These are phyloP conservation scores for Trissolcus japonicus DNA, from an alignment of 2,888 invertebrate genomes.

Conservation along the genomic window DNA sequence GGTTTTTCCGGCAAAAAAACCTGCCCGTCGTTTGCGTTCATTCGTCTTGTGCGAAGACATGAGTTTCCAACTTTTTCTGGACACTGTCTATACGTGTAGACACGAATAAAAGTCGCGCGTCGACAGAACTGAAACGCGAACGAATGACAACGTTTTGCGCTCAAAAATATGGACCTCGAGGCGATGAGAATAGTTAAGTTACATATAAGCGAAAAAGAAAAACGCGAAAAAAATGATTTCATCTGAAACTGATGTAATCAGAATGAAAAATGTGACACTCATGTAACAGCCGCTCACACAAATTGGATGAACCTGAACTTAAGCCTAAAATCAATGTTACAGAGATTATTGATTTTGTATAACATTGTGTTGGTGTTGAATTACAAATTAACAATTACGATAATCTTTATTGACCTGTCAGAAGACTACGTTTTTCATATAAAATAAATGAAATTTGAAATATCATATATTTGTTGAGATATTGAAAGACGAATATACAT, in stretches of 20 bases:
- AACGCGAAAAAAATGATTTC: slow-evolving; percentile 36
- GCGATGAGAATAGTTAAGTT: slow-evolving; percentile 39
- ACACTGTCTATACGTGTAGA: slow-evolving; percentile 34
- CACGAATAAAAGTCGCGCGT: slow-evolving; percentile 24
- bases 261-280: slow-evolving; percentile 24
- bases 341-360: slow-evolving; percentile 22
- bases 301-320: slow-evolving; percentile 24
- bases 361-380: not conserved
- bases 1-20: slow-evolving; percentile 52
- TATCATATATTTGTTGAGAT: not conserved
- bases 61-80: slow-evolving; percentile 43
- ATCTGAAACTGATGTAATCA: slow-evolving; percentile 45
- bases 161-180: slow-evolving; percentile 59
- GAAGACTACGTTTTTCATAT: not conserved
- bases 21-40: slow-evolving; percentile 45
- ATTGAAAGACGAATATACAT: not conserved
- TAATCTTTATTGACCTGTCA: no score
- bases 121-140: slow-evolving; percentile 16
- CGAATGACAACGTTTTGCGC: slow-evolving; percentile 40
- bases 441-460: not conserved
- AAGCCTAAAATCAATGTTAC: slow-evolving; percentile 23
- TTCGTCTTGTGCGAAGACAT: slow-evolving; percentile 51
- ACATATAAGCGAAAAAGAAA: slow-evolving; percentile 5
- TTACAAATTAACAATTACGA: no score
- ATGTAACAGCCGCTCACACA: slow-evolving; percentile 6